A percentile compares a stretch with the other conserved stretches of the same genome.
Conservation (phyloP, 2,888 invertebrate genomes). For the Vanessa cardui region DNA sequence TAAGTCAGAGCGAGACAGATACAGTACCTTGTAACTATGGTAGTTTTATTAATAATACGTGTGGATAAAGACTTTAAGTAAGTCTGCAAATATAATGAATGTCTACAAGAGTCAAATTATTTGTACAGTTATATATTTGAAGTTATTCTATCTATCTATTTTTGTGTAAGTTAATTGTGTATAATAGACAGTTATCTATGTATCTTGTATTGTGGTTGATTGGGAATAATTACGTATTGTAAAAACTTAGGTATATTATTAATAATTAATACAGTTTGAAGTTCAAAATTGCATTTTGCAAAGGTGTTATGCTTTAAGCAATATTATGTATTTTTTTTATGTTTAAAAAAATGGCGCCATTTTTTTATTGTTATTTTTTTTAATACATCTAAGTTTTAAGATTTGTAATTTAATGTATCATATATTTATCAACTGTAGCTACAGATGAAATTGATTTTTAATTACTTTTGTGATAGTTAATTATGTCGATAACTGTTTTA, state of each 20-base stretch:
- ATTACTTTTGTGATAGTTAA: not conserved
- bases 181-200: no score
- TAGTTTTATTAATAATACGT: not conserved
- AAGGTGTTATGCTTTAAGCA: not conserved
- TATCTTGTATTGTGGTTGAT: no score
- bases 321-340: not conserved
- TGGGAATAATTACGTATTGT: no score
- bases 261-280: not conserved
- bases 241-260: no score
- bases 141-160: no score
- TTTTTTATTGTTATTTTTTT: conserved; percentile 2
- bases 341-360: conserved; percentile 1
- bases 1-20: not conserved
- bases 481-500: no score
- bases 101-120: no score
- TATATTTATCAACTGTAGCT: not conserved
- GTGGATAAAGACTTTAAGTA: not conserved
- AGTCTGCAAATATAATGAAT: not conserved
- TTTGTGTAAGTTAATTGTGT: no score
- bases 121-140: no score
- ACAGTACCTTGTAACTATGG: not conserved
- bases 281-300: not conserved
- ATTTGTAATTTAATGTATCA: not conserved
- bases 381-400: not conserved
- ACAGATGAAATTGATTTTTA: not conserved